phyloP scores from a whole-genome alignment of 2,888 invertebrate species.

The Tachina fera region DNA sequence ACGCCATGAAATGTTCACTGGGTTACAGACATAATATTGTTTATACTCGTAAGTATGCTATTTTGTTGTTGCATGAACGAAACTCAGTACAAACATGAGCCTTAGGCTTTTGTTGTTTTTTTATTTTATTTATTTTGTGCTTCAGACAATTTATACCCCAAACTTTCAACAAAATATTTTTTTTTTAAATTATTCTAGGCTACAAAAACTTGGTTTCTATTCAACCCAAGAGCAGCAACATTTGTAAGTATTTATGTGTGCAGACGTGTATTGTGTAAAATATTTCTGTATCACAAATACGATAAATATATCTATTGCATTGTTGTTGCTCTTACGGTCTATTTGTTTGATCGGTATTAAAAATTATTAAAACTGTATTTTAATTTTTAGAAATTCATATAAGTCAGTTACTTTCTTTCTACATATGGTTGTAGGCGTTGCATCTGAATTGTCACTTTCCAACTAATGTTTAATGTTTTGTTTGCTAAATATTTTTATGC shows the following conservation, averaged over 20 bases:
- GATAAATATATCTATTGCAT: background rate
- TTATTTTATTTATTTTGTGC: background rate
- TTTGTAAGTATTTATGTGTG: background rate
- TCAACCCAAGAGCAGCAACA: background rate
- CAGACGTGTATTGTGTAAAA: background rate
- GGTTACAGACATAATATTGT: too few relatives aligned
- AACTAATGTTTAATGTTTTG: constrained; percentile 45
- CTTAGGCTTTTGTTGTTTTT: background rate
- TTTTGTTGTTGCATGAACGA: constrained; percentile 26
- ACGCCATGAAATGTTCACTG: too few relatives aligned
- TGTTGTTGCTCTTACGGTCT: too few relatives aligned
- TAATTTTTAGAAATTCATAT: background rate
- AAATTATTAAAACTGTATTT: constrained; percentile 28
- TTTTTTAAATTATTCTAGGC: background rate
- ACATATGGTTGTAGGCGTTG: constrained; percentile 13
- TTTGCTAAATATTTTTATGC: constrained; percentile 60
- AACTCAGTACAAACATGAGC: constrained; percentile 23
- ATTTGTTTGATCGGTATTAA: constrained; percentile 10
- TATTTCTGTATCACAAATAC: background rate
- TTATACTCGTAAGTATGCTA: background rate
- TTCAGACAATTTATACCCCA: background rate
- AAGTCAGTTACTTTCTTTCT: background rate
- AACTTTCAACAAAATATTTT: background rate
- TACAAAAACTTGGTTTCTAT: background rate
- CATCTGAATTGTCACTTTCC: constrained; percentile 17